These are phyloP conservation scores for Ailuropoda melanoleuca DNA, from an alignment of 2,113 vertebrate species.

Conservation along the genomic window DNA sequence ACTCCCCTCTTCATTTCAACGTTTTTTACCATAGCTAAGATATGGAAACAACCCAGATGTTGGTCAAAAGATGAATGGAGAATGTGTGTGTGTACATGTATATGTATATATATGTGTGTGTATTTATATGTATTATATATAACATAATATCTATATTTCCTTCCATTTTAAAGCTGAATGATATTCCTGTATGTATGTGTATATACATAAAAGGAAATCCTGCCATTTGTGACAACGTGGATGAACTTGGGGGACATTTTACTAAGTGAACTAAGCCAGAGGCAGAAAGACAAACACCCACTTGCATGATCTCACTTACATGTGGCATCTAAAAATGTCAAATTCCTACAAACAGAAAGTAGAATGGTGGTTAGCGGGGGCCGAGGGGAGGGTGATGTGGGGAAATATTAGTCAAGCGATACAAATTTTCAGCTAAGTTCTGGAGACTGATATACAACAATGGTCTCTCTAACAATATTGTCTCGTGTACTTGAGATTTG, in stretches of 20 bases:
- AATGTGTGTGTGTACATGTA: neutral
- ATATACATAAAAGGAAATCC: neutral
- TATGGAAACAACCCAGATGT: neutral
- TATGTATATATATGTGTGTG: neutral
- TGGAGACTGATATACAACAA: neutral
- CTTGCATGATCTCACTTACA: neutral
- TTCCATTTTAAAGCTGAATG: neutral
- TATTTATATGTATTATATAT: neutral
- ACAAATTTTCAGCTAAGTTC: neutral
- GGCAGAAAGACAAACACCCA: neutral
- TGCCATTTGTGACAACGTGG: neutral
- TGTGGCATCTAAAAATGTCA: neutral
- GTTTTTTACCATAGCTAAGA: neutral
- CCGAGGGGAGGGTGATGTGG: fast-evolving
- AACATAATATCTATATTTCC: neutral
- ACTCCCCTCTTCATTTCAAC: neutral
- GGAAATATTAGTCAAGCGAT: neutral
- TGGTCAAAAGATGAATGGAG: neutral
- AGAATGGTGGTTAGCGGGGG: neutral
- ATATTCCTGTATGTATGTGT: neutral
- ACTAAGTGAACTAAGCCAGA: neutral
- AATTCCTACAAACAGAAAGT: neutral
- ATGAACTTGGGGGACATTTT: neutral
- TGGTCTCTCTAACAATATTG: neutral
- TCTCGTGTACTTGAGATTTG: neutral